Conservation (phyloP, 2,888 invertebrate species). For the Standfussiana lucernea region DNA sequence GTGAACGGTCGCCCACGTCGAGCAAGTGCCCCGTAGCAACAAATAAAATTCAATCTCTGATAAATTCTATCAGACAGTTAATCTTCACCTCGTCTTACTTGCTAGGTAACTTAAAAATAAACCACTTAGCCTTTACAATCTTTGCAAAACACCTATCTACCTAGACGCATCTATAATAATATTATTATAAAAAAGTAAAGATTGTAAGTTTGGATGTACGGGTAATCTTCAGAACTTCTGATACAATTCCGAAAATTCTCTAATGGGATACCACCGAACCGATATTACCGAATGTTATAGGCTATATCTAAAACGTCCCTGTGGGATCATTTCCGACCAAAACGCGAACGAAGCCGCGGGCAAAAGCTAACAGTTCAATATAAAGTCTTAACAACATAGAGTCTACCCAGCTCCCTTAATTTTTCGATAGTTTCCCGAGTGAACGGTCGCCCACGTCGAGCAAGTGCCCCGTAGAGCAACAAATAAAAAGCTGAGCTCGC, state of each 20-base stretch:
- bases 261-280: neutral
- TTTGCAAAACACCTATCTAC: neutral
- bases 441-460: conserved; percentile 41
- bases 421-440: conserved; percentile 49
- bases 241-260: neutral
- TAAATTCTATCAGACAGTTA: neutral
- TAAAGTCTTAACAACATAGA: neutral
- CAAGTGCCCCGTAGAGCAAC: conserved; percentile 72
- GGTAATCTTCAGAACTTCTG: neutral
- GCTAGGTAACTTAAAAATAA: neutral
- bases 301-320: neutral
- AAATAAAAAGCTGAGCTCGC: conserved; percentile 84
- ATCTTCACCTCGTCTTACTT: neutral
- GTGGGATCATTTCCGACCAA: neutral
- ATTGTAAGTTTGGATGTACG: neutral
- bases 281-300: neutral
- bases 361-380: neutral
- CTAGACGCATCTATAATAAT: neutral
- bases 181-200: neutral
- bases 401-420: conserved; percentile 26
- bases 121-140: neutral
- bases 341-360: neutral
- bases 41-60: conserved; percentile 79
- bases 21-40: conserved; percentile 68
- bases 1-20: conserved; percentile 38